These are phyloP conservation scores for Scartelaos histophorus DNA, from an alignment of 2,113 vertebrate species.

Conservation along the genomic window DNA sequence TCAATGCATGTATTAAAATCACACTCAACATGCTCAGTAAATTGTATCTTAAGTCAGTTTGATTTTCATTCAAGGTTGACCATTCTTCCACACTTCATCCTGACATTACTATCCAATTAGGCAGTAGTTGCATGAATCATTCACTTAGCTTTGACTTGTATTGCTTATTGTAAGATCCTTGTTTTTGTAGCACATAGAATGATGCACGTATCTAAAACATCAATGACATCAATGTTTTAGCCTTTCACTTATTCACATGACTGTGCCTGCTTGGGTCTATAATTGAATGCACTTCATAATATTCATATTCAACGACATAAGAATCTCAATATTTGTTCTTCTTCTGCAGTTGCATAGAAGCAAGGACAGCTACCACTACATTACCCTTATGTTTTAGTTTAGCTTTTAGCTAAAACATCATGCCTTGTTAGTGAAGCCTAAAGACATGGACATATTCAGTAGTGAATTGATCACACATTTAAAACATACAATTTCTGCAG, in stretches of 20 bases:
- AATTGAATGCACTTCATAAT: slow-evolving; percentile 35
- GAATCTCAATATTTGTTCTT: neutral
- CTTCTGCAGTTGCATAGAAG: slow-evolving; percentile 47
- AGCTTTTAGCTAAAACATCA: slow-evolving; percentile 53
- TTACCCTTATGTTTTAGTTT: slow-evolving; percentile 36
- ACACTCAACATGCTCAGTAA: no score
- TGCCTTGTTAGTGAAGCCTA: slow-evolving; percentile 42
- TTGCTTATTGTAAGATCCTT: neutral
- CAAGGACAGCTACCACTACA: slow-evolving; percentile 49
- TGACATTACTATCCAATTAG: neutral
- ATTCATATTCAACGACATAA: slow-evolving; percentile 14
- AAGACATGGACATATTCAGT: neutral
- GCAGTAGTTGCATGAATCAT: neutral
- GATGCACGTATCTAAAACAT: neutral
- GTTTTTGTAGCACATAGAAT: neutral
- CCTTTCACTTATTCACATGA: slow-evolving; percentile 28
- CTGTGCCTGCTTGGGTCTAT: slow-evolving; percentile 45
- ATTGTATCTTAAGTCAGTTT: no score
- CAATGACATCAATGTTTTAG: no score
- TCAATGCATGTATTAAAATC: neutral
- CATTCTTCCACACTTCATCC: neutral
- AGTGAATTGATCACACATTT: neutral
- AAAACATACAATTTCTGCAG: neutral
- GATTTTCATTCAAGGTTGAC: neutral
- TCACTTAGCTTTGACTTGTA: neutral